Evolutionary conservation across 2,113 vertebrate genomes (phyloP).

Genomic region (Loxodonta africana): DNA sequence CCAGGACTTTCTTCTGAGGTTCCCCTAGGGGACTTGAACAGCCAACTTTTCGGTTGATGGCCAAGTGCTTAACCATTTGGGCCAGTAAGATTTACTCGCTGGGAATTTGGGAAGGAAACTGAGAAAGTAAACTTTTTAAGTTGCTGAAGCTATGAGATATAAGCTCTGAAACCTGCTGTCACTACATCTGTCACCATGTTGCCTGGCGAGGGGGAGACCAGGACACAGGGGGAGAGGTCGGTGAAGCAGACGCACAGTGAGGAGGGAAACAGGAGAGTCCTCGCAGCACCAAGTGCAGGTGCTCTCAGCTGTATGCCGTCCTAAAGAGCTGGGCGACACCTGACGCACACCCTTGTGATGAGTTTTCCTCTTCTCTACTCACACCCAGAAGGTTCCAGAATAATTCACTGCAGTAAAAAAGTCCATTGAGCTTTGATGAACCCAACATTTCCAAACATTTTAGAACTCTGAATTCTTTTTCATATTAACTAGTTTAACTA

Average conservation of each 20-base stretch:
- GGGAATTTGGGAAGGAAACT: background rate
- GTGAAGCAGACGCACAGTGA: background rate
- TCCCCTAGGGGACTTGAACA: background rate
- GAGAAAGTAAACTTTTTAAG: background rate
- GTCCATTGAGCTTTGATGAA: background rate
- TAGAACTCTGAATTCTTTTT: background rate
- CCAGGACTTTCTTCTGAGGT: background rate
- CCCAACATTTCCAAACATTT: background rate
- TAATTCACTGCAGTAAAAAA: background rate
- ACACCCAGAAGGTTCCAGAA: background rate
- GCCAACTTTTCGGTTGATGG: background rate
- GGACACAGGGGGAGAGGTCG: too few relatives aligned
- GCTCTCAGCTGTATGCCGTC: fast-evolving
- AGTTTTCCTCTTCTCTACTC: background rate
- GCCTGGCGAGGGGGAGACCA: background rate
- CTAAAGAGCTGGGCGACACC: background rate
- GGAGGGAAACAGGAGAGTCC: background rate
- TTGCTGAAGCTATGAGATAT: background rate
- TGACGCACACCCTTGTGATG: background rate
- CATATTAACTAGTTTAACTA: background rate
- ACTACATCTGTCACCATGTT: background rate
- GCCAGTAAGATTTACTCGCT: background rate
- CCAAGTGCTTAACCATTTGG: background rate
- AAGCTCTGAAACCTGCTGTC: background rate
- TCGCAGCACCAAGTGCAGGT: background rate